Evolutionary conservation across 2,888 invertebrate genomes (phyloP).

Genomic region (Drosophila kambysellisi): DNA sequence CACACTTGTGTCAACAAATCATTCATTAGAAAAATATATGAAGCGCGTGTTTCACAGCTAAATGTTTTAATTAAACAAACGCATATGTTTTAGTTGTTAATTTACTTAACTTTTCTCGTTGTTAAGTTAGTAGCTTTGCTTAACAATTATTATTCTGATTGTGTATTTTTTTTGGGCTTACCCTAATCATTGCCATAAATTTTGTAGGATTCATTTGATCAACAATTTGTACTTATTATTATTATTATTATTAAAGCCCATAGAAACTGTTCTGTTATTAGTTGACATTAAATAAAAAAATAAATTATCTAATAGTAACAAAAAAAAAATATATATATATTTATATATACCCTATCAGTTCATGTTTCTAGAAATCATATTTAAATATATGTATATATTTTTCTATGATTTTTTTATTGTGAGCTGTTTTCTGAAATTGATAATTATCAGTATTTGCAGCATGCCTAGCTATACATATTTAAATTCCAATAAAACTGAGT

Average conservation of each 20-base stretch:
- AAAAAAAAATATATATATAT: background rate
- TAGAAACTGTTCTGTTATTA: too few relatives aligned
- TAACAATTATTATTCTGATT: background rate
- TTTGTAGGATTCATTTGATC: too few relatives aligned
- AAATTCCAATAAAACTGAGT: slow-evolving; percentile 56
- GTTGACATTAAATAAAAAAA: too few relatives aligned
- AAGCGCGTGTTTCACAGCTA: background rate
- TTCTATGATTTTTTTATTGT: background rate
- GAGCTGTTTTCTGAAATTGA: slow-evolving; percentile 1
- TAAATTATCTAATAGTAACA: background rate
- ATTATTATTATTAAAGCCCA: too few relatives aligned
- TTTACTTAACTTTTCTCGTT: background rate
- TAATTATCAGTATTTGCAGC: background rate
- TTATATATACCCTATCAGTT: slow-evolving; percentile 4
- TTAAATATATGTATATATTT: background rate
- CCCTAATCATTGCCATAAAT: background rate
- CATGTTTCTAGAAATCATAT: background rate
- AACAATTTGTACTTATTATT: too few relatives aligned
- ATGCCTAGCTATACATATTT: background rate
- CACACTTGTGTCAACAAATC: slow-evolving; percentile 56
- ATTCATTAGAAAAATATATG: slow-evolving; percentile 38
- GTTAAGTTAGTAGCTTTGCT: background rate
- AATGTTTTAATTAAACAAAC: background rate
- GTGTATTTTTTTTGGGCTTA: background rate
- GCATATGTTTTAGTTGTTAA: slow-evolving; percentile 28